Percentiles rank a stretch among this genome's conserved stretches.
These are phyloP conservation scores for Gastracanthus pulcherrimus DNA, from an alignment of 2,888 invertebrate species.

Conservation along the genomic window DNA sequence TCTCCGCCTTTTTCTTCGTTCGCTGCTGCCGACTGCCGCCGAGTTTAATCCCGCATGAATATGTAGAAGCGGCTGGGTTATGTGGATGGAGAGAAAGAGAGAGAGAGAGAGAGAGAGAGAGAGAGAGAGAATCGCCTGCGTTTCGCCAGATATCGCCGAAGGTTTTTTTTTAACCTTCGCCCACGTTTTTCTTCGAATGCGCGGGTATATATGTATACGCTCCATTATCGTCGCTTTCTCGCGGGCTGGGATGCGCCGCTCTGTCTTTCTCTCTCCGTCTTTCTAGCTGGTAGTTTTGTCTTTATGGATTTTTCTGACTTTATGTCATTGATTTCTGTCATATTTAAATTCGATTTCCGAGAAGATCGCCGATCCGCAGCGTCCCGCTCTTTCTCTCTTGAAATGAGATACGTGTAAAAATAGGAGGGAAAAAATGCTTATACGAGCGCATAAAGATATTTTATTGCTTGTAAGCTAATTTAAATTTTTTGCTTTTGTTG, in stretches of 20 bases:
- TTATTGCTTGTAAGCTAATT: constrained; percentile 47
- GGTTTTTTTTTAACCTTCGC: constrained; percentile 52
- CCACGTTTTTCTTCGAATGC: constrained; percentile 52
- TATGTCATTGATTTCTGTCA: constrained; percentile 55
- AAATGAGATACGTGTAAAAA: constrained; percentile 44
- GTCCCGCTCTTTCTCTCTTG: neutral
- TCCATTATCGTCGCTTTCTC: constrained; percentile 47
- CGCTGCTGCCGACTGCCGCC: constrained; percentile 51
- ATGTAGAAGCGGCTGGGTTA: constrained; percentile 63
- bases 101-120: constrained; percentile 17
- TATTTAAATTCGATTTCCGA: constrained; percentile 56
- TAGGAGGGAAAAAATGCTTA: constrained; percentile 13
- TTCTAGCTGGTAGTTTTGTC: constrained; percentile 24
- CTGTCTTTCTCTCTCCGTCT: constrained; percentile 1
- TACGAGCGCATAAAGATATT: constrained; percentile 46
- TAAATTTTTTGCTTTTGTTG: constrained; percentile 7
- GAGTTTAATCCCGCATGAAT: constrained; percentile 72
- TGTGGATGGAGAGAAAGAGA: too few species aligned
- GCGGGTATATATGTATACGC: neutral
- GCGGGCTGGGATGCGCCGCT: neutral
- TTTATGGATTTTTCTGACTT: constrained; percentile 49
- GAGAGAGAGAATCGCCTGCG: constrained; percentile 36
- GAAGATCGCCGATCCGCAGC: constrained; percentile 40
- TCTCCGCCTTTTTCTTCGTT: constrained; percentile 56
- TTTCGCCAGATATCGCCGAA: constrained; percentile 46